phyloP scores from a whole-genome alignment of 2,888 invertebrate species.

The Drosophila acutilabella region DNA sequence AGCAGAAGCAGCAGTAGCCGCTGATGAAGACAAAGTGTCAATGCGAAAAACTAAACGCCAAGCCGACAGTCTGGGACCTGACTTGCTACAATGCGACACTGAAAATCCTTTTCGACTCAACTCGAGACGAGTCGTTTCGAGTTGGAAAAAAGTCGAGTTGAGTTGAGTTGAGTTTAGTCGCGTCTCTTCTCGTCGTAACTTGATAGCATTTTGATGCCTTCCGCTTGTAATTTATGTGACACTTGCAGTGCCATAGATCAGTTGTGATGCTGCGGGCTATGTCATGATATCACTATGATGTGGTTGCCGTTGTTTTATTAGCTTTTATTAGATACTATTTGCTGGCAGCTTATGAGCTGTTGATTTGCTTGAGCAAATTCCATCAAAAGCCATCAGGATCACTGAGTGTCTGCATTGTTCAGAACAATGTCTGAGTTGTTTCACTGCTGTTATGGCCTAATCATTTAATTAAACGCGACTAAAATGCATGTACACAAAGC shows the following conservation, averaged over 20 bases:
- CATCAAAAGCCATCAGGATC: constrained; percentile 51
- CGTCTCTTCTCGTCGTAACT: constrained; percentile 37
- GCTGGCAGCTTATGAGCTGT: constrained; percentile 50
- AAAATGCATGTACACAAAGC: not conserved
- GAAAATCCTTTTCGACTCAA: constrained; percentile 69
- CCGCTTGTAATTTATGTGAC: constrained; percentile 80
- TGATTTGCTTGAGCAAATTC: constrained; percentile 65
- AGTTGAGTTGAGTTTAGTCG: constrained; percentile 22
- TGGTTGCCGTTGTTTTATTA: constrained; percentile 13
- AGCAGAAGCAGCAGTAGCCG: not conserved
- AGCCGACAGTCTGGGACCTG: constrained; percentile 47
- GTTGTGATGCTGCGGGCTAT: constrained; percentile 55
- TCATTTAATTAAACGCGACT: constrained; percentile 50
- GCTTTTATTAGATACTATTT: constrained; percentile 63
- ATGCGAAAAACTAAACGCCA: constrained; percentile 75
- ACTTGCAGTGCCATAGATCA: constrained; percentile 79
- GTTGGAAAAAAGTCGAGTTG: not conserved
- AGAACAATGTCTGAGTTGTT: constrained; percentile 8
- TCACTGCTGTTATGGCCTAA: constrained; percentile 27
- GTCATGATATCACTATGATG: constrained; percentile 29
- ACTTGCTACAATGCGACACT: constrained; percentile 60
- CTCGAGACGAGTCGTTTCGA: constrained; percentile 29
- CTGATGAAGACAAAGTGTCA: constrained; percentile 79
- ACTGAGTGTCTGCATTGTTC: constrained; percentile 24
- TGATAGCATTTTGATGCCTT: constrained; percentile 79